Evolutionary conservation across 2,888 invertebrate genomes (phyloP).

Genomic region (Acrocera orbiculus): DNA sequence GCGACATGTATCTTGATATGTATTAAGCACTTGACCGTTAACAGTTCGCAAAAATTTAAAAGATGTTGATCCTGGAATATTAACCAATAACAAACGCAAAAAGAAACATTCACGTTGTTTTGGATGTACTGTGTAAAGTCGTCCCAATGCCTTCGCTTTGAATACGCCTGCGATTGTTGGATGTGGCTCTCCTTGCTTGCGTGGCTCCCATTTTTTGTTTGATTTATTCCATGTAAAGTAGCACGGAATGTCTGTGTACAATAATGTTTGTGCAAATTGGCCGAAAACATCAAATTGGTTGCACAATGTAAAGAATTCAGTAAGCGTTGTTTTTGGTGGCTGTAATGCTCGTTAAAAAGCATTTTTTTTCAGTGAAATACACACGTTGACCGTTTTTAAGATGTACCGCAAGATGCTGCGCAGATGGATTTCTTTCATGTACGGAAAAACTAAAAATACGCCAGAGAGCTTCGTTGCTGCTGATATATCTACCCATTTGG

Average conservation of each 20-base stretch:
- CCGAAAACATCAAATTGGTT: not conserved
- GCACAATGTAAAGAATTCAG: constrained; percentile 1
- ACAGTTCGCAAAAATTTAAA: not conserved
- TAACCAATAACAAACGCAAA: not conserved
- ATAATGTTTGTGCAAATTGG: constrained; percentile 18
- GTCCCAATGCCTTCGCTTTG: too few relatives aligned
- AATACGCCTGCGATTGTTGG: too few relatives aligned
- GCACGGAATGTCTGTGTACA: constrained; percentile 20
- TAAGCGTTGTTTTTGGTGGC: constrained; percentile 1
- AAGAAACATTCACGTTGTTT: too few relatives aligned
- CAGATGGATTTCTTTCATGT: not conserved
- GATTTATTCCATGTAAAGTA: constrained; percentile 21
- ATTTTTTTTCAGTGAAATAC: not conserved
- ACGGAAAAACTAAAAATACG: not conserved
- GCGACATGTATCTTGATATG: constrained; percentile 3
- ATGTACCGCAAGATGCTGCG: not conserved
- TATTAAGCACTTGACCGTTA: constrained; percentile 12
- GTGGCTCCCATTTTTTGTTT: constrained; percentile 18
- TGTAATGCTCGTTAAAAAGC: not conserved
- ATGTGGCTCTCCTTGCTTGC: constrained; percentile 18
- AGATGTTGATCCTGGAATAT: not conserved
- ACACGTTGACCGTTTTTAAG: constrained; percentile 1
- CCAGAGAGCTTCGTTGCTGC: too few relatives aligned
- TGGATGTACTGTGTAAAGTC: too few relatives aligned
- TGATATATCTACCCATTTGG: too few relatives aligned